Evolutionary conservation across 1,140 invertebrate species (phyloP).

Genomic region (Drosophila albomicans): DNA sequence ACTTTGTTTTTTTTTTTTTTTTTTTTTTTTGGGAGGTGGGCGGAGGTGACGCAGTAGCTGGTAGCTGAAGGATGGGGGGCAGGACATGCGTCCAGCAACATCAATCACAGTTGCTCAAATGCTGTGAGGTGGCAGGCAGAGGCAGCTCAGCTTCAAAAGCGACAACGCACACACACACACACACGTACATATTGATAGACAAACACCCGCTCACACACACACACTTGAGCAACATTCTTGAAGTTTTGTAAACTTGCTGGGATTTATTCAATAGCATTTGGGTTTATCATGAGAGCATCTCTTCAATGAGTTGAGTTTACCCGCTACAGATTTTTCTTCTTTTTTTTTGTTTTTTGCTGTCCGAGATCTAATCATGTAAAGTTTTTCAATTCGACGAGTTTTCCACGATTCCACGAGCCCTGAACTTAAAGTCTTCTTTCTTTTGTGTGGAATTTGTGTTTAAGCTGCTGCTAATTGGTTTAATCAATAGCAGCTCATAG

Average conservation of each 20-base stretch:
- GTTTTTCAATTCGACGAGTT: conserved; percentile 10
- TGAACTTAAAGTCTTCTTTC: background rate
- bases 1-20: conserved; percentile 9
- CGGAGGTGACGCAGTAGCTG: background rate
- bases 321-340: background rate
- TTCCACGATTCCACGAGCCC: background rate
- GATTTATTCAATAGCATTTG: conserved; percentile 33
- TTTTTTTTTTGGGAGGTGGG: background rate
- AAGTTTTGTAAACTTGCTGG: conserved; percentile 29
- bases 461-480: background rate
- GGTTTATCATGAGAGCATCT: conserved; percentile 31
- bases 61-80: background rate
- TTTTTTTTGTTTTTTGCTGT: background rate
- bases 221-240: conserved; percentile 11
- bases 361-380: conserved; percentile 11
- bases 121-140: conserved; percentile 32
- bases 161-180: background rate
- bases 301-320: conserved; percentile 5
- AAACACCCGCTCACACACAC: background rate
- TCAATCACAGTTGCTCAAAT: conserved; percentile 73
- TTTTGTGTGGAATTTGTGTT: background rate
- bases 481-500: background rate
- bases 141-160: conserved; percentile 21
- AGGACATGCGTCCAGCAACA: conserved; percentile 46
- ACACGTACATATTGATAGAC: background rate